These are phyloP conservation scores for Raja brachyura DNA, from an alignment of 2,113 vertebrate species.

Conservation along the genomic window DNA sequence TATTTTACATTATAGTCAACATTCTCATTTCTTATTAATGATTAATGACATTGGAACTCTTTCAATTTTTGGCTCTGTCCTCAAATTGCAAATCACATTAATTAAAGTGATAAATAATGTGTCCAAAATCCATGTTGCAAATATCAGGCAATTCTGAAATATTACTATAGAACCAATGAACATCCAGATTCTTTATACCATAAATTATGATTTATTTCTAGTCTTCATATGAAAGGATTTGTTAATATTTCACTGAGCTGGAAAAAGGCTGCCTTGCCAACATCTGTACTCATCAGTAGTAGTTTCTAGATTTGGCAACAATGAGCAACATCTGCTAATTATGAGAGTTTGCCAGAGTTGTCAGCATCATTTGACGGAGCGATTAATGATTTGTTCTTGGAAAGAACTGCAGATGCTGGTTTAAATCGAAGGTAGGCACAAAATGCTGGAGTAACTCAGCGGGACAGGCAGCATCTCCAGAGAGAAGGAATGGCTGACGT, in stretches of 20 bases:
- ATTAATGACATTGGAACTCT: not conserved
- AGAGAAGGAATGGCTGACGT: no score
- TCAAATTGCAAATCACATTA: not conserved
- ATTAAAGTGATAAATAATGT: constrained; percentile 9
- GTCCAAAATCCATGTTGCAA: constrained; percentile 10
- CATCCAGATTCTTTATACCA: not conserved
- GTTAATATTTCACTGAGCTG: constrained; percentile 24
- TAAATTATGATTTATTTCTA: constrained; percentile 25
- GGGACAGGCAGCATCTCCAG: no score
- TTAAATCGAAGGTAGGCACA: no score
- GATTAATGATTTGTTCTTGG: not conserved
- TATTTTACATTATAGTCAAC: not conserved
- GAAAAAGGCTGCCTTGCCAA: not conserved
- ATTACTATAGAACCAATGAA: not conserved
- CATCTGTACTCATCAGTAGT: constrained; percentile 11
- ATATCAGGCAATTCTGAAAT: not conserved
- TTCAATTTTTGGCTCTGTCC: not conserved
- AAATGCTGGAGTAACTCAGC: no score
- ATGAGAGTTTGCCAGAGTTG: constrained; percentile 29
- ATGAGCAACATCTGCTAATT: constrained; percentile 5
- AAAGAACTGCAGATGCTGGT: no score
- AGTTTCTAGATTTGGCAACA: constrained; percentile 16
- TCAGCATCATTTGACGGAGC: constrained; percentile 1
- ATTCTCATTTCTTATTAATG: not conserved
- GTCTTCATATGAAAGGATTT: not conserved